Evolutionary conservation across 2,113 vertebrate species (phyloP), one percentile per base, ranked within the genome.

Genomic region (Zonotrichia leucophrys): DNA sequence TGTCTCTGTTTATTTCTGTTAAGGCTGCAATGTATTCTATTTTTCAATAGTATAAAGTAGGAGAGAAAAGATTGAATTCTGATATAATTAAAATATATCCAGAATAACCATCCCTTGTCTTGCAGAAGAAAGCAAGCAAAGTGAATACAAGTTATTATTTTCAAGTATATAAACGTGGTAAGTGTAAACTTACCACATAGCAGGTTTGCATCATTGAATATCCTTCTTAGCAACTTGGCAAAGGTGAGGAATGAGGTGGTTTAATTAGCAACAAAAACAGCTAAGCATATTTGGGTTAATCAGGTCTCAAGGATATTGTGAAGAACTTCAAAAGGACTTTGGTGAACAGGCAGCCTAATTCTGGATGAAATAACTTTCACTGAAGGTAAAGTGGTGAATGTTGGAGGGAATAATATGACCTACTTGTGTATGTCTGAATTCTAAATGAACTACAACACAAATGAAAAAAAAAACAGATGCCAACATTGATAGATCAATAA

Each of bases 251-350:
- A 88, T 44, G 47, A 77, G 15, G 22, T 87, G 18, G 15, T 68
- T 94, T 84, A 82, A 94, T 72, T 86, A 94, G 11, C 14, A 90
- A 33, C 14, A 83, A 37, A 28, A 94, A n/a, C 21, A 92, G 39
- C 37, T 68, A 94, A 74, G 39, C 46, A 68, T 91, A 91, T 93
- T 91, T 95, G 24, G 19, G 37, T 92, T 97, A 92, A 95, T 94
- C 76, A 73, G 27, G 35, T 88, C 78, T 94, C 82, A 83, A 87
- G 63, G 83, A 88, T 83, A 92, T 83, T 84, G 28, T 63, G 49
- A 91, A 91, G 52, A 92, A 90, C 83, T 92, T 95, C 89, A 90
- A 66, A 90, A 88, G 47, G 64, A 27, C 55, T 86, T 86, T 37
- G 52, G 76, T 90, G 83, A 87, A 82, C 49, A 90, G 52, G 35